Evolutionary conservation across 2,888 invertebrate species (phyloP).

Genomic region (Ischnura elegans): DNA sequence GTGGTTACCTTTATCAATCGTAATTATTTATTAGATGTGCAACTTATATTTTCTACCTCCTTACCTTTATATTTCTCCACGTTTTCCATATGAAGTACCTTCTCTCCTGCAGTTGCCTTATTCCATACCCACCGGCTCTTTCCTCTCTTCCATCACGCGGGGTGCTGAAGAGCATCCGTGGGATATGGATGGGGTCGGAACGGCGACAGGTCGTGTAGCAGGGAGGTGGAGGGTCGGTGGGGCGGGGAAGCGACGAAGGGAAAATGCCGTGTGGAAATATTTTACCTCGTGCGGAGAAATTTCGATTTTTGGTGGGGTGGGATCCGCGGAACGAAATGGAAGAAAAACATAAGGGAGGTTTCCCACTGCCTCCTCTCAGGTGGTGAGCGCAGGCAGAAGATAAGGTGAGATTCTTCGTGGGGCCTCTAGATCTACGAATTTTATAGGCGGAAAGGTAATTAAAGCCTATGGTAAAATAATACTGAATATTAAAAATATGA

Average conservation of each 20-base stretch:
- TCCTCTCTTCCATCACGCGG: background rate
- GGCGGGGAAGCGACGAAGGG: background rate
- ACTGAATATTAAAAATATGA: no score
- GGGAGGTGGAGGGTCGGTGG: background rate
- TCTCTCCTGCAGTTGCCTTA: no score
- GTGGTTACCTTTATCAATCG: no score
- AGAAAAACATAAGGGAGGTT: background rate
- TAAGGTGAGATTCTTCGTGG: background rate
- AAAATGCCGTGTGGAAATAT: background rate
- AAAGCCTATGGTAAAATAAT: no score
- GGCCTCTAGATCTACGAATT: no score
- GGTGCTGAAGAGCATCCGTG: background rate
- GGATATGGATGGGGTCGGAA: conserved; percentile 49
- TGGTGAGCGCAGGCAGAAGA: background rate
- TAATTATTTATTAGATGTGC: no score
- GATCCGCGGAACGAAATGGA: background rate
- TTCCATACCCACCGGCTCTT: background rate
- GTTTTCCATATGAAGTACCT: no score
- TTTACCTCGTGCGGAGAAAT: background rate
- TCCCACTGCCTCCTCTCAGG: background rate
- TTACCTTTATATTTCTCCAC: background rate
- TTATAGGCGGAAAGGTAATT: no score
- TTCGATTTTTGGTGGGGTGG: background rate
- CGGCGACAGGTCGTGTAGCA: conserved; percentile 32
- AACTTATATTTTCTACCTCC: background rate